Base-by-base conservation (phyloP, 2,113 vertebrate species). In the Corynorhinus townsendii region DNA sequence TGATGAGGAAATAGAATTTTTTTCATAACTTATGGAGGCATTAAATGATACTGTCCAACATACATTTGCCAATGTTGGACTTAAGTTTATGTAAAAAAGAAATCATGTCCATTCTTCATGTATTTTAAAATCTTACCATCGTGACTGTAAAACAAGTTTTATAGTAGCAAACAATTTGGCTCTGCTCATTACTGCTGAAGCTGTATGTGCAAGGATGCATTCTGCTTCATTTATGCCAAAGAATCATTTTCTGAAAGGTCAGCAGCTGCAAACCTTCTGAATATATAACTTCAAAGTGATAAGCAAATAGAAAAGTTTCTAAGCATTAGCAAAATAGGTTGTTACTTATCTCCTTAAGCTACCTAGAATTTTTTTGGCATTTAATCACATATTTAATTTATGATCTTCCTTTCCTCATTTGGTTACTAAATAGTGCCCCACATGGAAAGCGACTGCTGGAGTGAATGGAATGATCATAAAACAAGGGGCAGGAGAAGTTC, bases 161-260 rank as follows among this genome's bases (percentile, higher is more conserved):
- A 0, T 66, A 66, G 40, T 33, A 76, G 11, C 54, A 89, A 94
- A 81, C 16, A 84, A 69, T 82, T 88, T 79, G 66, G 30, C n/a
- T 82, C 38, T 62, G 30, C 0, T 90, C 22, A 80, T 87, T 89
- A 59, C 17, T 76, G 17, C 12, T 69, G 30, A 68, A 72, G 43
- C 22, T 66, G 17, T 3, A 19, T 66, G n/a, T 14, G 35, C 30
- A 71, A 12, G 11, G 30, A 19, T 16, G 2, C 38, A 47, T 73
- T 81, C 43, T 20, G 22, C 33, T 81, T 84, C 28, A 72, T 80
- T 93, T 84, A 33, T 75, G 26, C 80, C 33, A 69, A 72, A 69
- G 52, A 38, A 69, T 87, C 43, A 43, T 90, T 96, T 94, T 52
- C 24, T 49, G 43, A 85, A 94, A 86, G 89, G 45, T 96, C 72